Percentiles rank a stretch among this genome's conserved stretches.
Evolutionary conservation across 2,797 vertebrate genomes (phyloP).

Genomic region (Apogon talboti): DNA sequence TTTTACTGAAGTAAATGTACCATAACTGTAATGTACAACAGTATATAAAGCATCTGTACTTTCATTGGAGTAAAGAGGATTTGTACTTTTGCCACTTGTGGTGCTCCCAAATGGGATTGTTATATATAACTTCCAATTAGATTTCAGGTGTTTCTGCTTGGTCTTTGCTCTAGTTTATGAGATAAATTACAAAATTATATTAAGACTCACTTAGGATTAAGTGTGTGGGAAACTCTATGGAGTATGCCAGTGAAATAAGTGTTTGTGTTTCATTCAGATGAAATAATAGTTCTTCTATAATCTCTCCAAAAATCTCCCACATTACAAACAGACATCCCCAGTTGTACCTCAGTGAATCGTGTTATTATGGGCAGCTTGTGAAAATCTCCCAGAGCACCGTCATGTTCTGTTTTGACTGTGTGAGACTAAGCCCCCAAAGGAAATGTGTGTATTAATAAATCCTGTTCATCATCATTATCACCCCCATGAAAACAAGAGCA

Average conservation of each 20-base stretch:
- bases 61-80: too few species aligned
- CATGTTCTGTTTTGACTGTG: slow-evolving; percentile 61
- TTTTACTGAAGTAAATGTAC: too few species aligned
- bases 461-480: slow-evolving; percentile 67
- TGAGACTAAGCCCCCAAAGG: slow-evolving; percentile 61
- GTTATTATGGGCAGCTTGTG: slow-evolving; percentile 21
- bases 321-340: slow-evolving; percentile 10
- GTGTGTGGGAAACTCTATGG: too few species aligned
- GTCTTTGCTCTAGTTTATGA: slow-evolving; percentile 16
- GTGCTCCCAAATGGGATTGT: neutral
- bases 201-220: slow-evolving; percentile 10
- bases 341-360: slow-evolving; percentile 13
- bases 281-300: neutral
- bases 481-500: slow-evolving; percentile 61
- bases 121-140: neutral
- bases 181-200: slow-evolving; percentile 8
- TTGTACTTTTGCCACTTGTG: too few species aligned
- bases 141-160: slow-evolving; percentile 8
- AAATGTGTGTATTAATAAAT: slow-evolving; percentile 76
- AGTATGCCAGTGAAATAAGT: neutral
- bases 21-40: too few species aligned
- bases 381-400: slow-evolving; percentile 49
- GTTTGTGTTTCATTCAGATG: neutral
- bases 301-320: slow-evolving; percentile 13
- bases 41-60: too few species aligned